Conservation (phyloP, 2,888 invertebrate species). For the Apoda limacodes region DNA sequence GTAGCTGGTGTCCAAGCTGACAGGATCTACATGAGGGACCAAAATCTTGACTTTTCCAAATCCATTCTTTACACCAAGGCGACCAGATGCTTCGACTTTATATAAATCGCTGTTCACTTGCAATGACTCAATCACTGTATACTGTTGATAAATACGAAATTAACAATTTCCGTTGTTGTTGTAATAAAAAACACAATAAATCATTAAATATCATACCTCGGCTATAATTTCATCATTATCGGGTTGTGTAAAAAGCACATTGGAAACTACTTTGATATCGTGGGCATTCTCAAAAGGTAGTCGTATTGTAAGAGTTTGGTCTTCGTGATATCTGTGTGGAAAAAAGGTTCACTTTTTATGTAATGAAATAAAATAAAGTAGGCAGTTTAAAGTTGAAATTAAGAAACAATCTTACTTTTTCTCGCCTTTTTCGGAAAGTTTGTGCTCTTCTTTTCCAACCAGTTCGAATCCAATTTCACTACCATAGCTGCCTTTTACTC, state of each 20-base stretch:
- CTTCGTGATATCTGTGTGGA: slow-evolving; percentile 49
- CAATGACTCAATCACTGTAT: slow-evolving; percentile 39
- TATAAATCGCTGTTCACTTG: slow-evolving; percentile 67
- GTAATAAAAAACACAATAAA: background rate
- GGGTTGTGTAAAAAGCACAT: slow-evolving; percentile 37
- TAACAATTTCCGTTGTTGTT: background rate
- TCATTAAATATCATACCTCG: no score
- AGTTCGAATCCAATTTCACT: slow-evolving; percentile 41
- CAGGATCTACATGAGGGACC: slow-evolving; percentile 57
- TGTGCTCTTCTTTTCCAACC: slow-evolving; percentile 45
- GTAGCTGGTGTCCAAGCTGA: slow-evolving; percentile 52
- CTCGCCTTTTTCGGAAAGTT: slow-evolving; percentile 35
- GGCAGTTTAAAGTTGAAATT: no score
- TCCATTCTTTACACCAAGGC: slow-evolving; percentile 38
- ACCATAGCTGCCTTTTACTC: slow-evolving; percentile 56
- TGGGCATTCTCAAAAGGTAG: slow-evolving; percentile 71
- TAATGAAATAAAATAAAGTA: background rate
- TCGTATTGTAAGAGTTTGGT: slow-evolving; percentile 52
- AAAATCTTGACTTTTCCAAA: slow-evolving; percentile 43
- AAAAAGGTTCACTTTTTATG: slow-evolving; percentile 3
- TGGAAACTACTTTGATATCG: slow-evolving; percentile 59
- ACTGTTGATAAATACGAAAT: slow-evolving; percentile 27
- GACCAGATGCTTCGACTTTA: slow-evolving; percentile 52
- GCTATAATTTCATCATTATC: slow-evolving; percentile 40
- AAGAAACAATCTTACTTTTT: slow-evolving; percentile 56